These are phyloP conservation scores for Nipponia nippon DNA, from an alignment of 2,113 vertebrate genomes.

Conservation along the genomic window DNA sequence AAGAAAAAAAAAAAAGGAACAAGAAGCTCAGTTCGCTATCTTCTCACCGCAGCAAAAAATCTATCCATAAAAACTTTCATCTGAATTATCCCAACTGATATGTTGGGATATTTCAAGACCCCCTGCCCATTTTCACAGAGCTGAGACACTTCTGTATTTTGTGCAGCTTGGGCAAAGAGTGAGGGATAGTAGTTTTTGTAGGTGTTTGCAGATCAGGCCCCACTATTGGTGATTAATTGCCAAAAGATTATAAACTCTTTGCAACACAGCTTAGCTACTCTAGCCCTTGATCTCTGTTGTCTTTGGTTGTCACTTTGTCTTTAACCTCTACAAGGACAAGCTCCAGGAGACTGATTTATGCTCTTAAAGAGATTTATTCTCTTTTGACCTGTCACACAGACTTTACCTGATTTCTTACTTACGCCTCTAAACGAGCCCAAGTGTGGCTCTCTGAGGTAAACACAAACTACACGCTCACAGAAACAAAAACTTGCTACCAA, in stretches of 20 bases:
- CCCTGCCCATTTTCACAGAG: background rate
- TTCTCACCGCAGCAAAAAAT: background rate
- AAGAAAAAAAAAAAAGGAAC: background rate
- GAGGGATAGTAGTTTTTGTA: background rate
- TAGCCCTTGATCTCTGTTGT: background rate
- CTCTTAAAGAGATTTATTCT: background rate
- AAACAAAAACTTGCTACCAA: background rate
- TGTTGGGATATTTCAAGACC: background rate
- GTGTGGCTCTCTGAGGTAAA: background rate
- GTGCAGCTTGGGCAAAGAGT: background rate
- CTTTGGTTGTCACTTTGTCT: background rate
- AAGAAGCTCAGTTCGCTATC: background rate
- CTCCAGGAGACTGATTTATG: background rate
- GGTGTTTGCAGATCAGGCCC: background rate
- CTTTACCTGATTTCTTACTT: background rate
- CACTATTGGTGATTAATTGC: background rate
- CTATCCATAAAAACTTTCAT: background rate
- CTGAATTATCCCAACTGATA: background rate
- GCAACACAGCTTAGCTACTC: background rate
- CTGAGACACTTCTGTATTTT: background rate
- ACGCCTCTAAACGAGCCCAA: background rate
- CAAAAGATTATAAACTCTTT: background rate
- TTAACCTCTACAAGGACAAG: conserved; percentile 14
- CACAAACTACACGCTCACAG: background rate
- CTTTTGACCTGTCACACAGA: background rate